Percentiles rank a stretch among this genome's conserved stretches.
Conservation (phyloP, 35 echinoderm and acorn worm genomes). For the Strongylocentrotus purpuratus region DNA sequence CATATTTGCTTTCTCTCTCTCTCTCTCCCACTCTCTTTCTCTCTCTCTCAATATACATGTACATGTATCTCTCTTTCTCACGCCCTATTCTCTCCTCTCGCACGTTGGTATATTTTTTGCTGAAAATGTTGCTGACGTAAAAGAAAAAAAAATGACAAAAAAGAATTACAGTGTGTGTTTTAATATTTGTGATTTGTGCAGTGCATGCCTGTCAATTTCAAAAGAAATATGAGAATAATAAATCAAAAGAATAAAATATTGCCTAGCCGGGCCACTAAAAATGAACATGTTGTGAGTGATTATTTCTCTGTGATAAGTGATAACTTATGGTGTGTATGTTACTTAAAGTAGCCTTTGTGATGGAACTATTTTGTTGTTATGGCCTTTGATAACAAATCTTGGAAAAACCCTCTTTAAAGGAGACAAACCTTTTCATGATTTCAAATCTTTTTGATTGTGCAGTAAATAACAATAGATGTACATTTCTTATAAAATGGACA, state of each 20-base stretch:
- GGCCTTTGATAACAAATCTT: too few relatives aligned
- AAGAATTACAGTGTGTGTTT: slow-evolving; percentile 52
- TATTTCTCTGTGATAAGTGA: background rate
- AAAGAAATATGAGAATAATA: slow-evolving; percentile 47
- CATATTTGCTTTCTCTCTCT: background rate
- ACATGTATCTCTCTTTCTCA: too few relatives aligned
- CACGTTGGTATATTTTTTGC: slow-evolving; percentile 10
- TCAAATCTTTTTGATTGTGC: too few relatives aligned
- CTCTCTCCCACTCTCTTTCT: background rate
- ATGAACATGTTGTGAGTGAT: background rate
- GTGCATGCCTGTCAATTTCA: slow-evolving; percentile 54
- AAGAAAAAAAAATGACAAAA: slow-evolving; percentile 19
- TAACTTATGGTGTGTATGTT: background rate
- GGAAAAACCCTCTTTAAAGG: too few relatives aligned
- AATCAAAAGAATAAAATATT: slow-evolving; percentile 44
- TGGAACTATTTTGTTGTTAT: too few relatives aligned
- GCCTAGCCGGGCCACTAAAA: slow-evolving; percentile 46
- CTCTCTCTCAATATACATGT: background rate
- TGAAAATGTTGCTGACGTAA: slow-evolving; percentile 33
- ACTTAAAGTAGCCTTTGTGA: too few relatives aligned
- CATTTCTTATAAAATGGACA: too few relatives aligned
- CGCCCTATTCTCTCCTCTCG: background rate
- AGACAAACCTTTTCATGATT: too few relatives aligned
- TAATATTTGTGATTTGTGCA: slow-evolving; percentile 54
- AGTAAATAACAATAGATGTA: too few relatives aligned